Conservation (phyloP, 2,113 vertebrate genomes). For the Limanda limanda region DNA sequence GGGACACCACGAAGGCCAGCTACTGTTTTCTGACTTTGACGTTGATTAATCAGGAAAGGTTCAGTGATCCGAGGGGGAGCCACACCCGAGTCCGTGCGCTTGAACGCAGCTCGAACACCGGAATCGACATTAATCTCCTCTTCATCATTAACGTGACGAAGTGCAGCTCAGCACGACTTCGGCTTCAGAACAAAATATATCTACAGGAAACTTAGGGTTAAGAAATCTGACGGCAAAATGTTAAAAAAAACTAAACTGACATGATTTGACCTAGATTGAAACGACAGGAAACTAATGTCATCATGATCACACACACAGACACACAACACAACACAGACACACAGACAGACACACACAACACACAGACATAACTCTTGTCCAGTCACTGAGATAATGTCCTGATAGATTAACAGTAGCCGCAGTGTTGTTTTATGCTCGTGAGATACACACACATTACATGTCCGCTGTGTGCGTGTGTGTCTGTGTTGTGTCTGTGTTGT, state of each 20-base stretch:
- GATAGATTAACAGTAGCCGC: slow-evolving; percentile 21
- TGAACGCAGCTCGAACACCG: too few species aligned
- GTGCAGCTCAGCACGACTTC: too few species aligned
- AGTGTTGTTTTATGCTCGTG: slow-evolving; percentile 18
- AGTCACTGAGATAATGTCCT: slow-evolving; percentile 64
- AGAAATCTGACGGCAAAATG: not conserved
- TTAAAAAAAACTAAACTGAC: too few species aligned
- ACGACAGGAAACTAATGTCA: not conserved
- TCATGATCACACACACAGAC: not conserved
- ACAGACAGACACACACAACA: slow-evolving; percentile 23
- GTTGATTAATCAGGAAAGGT: too few species aligned
- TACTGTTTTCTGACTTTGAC: too few species aligned
- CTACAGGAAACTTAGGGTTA: not conserved
- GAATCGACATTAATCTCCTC: too few species aligned
- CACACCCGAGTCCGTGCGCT: too few species aligned
- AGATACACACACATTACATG: not conserved
- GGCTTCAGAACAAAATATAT: not conserved
- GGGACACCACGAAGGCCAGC: too few species aligned
- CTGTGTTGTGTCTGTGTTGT: not conserved
- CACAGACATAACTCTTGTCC: slow-evolving; percentile 60
- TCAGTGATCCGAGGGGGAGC: too few species aligned
- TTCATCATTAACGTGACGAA: too few species aligned
- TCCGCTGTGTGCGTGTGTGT: not conserved
- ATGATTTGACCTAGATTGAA: not conserved
- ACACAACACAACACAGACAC: slow-evolving; percentile 19